Conservation (phyloP, 2,113 vertebrate species). For the Syrmaticus mikado region DNA sequence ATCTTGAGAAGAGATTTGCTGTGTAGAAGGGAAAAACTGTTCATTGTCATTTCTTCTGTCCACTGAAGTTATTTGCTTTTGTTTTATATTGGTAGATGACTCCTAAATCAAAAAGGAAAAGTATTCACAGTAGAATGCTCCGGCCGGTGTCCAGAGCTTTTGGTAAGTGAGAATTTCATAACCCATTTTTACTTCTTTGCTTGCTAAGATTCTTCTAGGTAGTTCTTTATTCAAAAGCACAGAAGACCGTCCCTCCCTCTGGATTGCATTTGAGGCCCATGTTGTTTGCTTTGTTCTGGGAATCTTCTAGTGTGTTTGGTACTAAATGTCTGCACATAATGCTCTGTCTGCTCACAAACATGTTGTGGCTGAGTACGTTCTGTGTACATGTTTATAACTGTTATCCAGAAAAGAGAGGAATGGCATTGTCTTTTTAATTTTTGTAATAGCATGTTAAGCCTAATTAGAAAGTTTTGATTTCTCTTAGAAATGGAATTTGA, state of each 20-base stretch:
- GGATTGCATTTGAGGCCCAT: neutral
- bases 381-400: neutral
- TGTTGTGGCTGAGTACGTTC: neutral
- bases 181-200: neutral
- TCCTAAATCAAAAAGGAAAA: slow-evolving; percentile 97
- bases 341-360: neutral
- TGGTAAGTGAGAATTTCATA: slow-evolving; percentile 79
- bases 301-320: neutral
- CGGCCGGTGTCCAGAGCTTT: slow-evolving; percentile 96
- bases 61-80: neutral
- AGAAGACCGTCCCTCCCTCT: neutral
- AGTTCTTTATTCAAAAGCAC: neutral
- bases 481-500: slow-evolving; percentile 97
- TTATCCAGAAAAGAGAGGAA: neutral
- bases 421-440: slow-evolving; percentile 12
- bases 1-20: neutral
- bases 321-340: neutral
- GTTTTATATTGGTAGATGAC: slow-evolving; percentile 88
- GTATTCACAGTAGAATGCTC: slow-evolving; percentile 97
- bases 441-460: slow-evolving; percentile 29
- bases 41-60: neutral
- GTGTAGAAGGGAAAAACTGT: neutral
- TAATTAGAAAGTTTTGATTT: slow-evolving; percentile 66
- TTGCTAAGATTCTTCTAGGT: neutral
- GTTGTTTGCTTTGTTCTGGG: neutral